Evolutionary conservation across 1,140 invertebrate species (phyloP).

Genomic region (Calephelis virginiensis): DNA sequence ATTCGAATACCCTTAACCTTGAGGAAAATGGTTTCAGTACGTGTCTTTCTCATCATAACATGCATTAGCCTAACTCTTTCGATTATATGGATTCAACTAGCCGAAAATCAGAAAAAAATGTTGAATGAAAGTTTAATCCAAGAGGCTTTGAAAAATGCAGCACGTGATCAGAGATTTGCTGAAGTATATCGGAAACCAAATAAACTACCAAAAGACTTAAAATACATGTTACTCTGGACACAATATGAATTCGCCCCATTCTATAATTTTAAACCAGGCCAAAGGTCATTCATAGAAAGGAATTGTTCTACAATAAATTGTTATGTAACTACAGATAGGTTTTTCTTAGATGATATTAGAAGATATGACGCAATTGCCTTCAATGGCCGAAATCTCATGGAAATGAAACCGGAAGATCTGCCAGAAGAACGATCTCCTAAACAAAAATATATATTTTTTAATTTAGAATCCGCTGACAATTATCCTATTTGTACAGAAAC

Average conservation of each 20-base stretch:
- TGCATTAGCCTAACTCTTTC: constrained; percentile 6
- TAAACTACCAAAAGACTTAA: constrained; percentile 4
- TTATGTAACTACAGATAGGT: not conserved
- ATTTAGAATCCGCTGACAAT: constrained; percentile 74
- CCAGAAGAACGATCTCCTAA: constrained; percentile 6
- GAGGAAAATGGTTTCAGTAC: not conserved
- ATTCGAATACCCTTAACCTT: not conserved
- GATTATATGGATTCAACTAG: constrained; percentile 10
- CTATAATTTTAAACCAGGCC: not conserved
- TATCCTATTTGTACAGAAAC: constrained; percentile 49
- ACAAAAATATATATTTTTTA: constrained; percentile 77
- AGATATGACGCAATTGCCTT: constrained; percentile 1
- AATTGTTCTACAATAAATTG: constrained; percentile 13
- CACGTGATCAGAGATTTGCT: not conserved
- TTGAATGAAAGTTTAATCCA: constrained; percentile 11
- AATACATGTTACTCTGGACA: constrained; percentile 9
- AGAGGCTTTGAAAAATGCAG: constrained; percentile 8
- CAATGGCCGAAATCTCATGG: not conserved
- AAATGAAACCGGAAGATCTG: not conserved
- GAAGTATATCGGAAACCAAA: constrained; percentile 16
- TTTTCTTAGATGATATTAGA: not conserved
- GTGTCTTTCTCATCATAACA: constrained; percentile 1
- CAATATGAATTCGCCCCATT: constrained; percentile 1
- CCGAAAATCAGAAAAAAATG: constrained; percentile 1
- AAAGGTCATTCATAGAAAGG: constrained; percentile 2